These are phyloP conservation scores for Tragelaphus oryx DNA, from an alignment of 2,797 vertebrate species.

Conservation along the genomic window DNA sequence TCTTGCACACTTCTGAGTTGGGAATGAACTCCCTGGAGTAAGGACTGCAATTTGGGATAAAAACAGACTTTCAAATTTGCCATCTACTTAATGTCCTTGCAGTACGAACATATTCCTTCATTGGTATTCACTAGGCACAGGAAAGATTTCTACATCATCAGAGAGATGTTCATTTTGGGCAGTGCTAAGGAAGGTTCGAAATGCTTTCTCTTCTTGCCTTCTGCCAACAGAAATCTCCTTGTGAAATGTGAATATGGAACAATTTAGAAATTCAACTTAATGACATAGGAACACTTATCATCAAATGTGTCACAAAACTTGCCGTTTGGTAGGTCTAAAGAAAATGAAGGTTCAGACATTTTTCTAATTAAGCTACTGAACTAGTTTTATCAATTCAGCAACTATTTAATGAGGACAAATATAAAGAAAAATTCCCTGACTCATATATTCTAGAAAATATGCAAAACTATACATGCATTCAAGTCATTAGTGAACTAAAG, in stretches of 20 bases:
- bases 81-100: not conserved
- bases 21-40: not conserved
- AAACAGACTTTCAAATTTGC: not conserved
- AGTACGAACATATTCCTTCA: not conserved
- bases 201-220: not conserved
- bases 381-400: not conserved
- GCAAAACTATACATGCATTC: not conserved
- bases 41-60: not conserved
- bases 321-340: not conserved
- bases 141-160: not conserved
- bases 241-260: not conserved
- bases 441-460: not conserved
- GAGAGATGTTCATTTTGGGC: not conserved
- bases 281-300: not conserved
- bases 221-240: not conserved
- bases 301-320: not conserved
- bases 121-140: not conserved
- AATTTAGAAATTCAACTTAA: not conserved
- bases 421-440: not conserved
- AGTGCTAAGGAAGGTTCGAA: not conserved
- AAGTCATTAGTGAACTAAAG: not conserved
- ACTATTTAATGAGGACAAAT: not conserved
- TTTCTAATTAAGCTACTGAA: not conserved
- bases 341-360: not conserved
- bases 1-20: not conserved